phyloP scores from a whole-genome alignment of 2,888 invertebrate genomes.

The Calephelis perditalis region DNA sequence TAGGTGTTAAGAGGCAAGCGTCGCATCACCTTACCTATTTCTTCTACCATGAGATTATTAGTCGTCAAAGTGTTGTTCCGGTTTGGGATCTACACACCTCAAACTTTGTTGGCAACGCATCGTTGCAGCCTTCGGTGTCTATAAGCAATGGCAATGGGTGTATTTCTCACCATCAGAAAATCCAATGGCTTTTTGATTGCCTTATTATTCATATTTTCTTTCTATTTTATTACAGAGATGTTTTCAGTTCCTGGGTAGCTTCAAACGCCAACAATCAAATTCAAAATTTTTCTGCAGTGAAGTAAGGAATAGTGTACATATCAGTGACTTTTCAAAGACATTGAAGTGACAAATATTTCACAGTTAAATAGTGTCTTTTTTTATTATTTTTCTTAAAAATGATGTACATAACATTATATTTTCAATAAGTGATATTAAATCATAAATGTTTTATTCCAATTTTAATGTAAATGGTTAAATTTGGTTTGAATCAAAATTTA shows the following conservation, averaged over 20 bases:
- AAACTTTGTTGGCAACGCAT: no score
- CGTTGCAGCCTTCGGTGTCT: no score
- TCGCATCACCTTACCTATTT: no score
- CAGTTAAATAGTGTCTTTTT: conserved; percentile 7
- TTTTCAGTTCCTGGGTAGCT: conserved; percentile 93
- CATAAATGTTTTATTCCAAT: conserved; percentile 8
- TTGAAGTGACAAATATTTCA: conserved; percentile 1
- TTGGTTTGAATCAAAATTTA: conserved; percentile 1
- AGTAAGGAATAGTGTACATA: conserved; percentile 69
- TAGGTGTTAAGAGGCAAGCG: no score
- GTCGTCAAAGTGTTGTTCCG: no score
- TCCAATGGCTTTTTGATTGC: no score
- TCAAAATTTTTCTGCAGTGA: conserved; percentile 88
- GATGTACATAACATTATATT: conserved; percentile 3
- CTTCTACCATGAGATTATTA: no score
- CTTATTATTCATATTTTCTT: no score
- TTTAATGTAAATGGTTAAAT: conserved; percentile 3
- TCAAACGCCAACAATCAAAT: conserved; percentile 89
- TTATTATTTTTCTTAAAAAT: conserved; percentile 2
- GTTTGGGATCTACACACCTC: no score
- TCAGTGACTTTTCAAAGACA: conserved; percentile 12
- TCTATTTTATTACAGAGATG: conserved; percentile 83
- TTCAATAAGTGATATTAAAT: conserved; percentile 3
- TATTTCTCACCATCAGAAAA: no score
- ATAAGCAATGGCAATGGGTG: no score